Percentiles rank a stretch among this genome's conserved stretches.
These are phyloP conservation scores for Mustela nigripes DNA, from an alignment of 2,113 vertebrate genomes.

Conservation along the genomic window DNA sequence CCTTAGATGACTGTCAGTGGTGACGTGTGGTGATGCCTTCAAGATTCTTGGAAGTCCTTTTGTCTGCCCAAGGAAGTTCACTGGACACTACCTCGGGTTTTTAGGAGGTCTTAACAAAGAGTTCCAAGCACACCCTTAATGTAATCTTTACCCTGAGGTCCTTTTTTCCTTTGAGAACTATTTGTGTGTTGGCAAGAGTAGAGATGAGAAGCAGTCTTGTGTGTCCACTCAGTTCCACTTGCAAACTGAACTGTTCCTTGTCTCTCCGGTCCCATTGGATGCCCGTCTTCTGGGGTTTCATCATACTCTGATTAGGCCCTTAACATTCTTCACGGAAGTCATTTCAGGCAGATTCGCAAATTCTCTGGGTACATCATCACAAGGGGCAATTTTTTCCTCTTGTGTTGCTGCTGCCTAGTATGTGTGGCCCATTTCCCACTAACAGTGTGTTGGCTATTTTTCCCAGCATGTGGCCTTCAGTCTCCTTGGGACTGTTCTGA, in stretches of 20 bases:
- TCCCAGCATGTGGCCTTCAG: not conserved
- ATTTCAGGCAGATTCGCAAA: not conserved
- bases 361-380: not conserved
- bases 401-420: not conserved
- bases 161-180: not conserved
- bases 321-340: not conserved
- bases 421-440: not conserved
- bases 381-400: not conserved
- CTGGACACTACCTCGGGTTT: not conserved
- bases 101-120: not conserved
- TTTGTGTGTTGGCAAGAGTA: not conserved
- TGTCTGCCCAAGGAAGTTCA: not conserved
- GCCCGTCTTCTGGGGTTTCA: not conserved
- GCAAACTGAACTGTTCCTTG: not conserved
- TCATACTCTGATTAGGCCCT: not conserved
- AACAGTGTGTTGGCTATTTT: not conserved
- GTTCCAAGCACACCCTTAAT: not conserved
- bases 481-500: not conserved
- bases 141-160: not conserved
- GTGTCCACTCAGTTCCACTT: not conserved
- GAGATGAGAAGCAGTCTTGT: not conserved
- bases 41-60: not conserved
- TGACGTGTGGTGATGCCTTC: not conserved
- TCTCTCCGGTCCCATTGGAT: not conserved
- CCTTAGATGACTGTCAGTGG: no score